These are phyloP conservation scores for Thyatira batis DNA, from an alignment of 2,888 invertebrate species.

Conservation along the genomic window DNA sequence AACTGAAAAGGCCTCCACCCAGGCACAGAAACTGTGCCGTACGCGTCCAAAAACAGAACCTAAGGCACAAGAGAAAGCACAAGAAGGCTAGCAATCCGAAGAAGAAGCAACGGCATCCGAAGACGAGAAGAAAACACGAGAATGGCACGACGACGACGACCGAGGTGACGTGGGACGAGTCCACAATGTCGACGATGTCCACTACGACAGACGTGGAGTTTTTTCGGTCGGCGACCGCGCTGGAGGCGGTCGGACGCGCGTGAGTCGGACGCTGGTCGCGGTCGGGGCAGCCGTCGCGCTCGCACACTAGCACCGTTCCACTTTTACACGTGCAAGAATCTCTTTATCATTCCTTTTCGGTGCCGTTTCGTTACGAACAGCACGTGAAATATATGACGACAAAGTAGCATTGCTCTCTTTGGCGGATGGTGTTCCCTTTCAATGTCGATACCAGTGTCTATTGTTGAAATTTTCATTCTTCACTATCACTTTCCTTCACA, in stretches of 20 bases:
- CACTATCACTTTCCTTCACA: constrained; percentile 39
- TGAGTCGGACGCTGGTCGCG: constrained; percentile 73
- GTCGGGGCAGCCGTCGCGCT: constrained; percentile 79
- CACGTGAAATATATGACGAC: constrained; percentile 34
- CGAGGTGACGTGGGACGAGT: constrained; percentile 75
- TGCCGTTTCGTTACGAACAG: constrained; percentile 39
- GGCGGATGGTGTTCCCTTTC: constrained; percentile 40
- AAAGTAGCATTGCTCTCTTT: constrained; percentile 61
- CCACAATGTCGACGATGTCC: constrained; percentile 77
- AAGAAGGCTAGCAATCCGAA: constrained; percentile 76
- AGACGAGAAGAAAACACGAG: constrained; percentile 78
- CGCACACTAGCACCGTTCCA: constrained; percentile 79
- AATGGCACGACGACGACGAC: constrained; percentile 75
- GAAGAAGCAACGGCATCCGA: constrained; percentile 80
- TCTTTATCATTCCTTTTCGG: constrained; percentile 59
- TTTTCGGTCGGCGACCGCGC: constrained; percentile 82
- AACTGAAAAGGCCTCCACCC: constrained; percentile 70
- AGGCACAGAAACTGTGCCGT: constrained; percentile 74
- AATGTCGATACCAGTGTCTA: constrained; percentile 35
- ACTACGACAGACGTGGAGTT: constrained; percentile 80
- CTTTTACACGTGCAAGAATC: constrained; percentile 68
- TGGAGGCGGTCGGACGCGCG: constrained; percentile 79
- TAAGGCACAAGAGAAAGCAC: constrained; percentile 73
- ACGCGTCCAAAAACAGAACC: constrained; percentile 73
- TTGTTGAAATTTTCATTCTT: constrained; percentile 31